These are phyloP conservation scores for Euphysa ruthae DNA, from an alignment of 30 jellyfish, hydroid and myxozoan species.

Conservation along the genomic window DNA sequence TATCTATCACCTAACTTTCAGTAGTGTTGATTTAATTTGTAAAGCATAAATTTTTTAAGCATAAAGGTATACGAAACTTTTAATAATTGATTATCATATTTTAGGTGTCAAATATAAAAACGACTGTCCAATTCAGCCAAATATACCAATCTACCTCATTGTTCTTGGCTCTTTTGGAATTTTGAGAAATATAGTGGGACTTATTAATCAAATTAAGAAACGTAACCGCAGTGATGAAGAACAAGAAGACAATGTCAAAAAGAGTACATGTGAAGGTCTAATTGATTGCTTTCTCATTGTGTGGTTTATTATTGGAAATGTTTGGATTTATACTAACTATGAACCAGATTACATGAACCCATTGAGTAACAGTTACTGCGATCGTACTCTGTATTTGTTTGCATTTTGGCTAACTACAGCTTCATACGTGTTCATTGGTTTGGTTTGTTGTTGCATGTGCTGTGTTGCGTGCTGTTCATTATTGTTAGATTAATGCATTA, in stretches of 20 bases:
- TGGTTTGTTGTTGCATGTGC: slow-evolving; percentile 77
- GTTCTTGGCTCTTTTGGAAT: slow-evolving; percentile 85
- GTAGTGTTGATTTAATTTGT: no score
- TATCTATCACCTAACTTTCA: no score
- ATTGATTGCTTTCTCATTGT: slow-evolving; percentile 80
- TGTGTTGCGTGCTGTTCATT: slow-evolving; percentile 45
- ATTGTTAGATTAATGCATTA: not conserved
- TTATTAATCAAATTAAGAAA: slow-evolving; percentile 31
- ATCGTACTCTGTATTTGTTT: slow-evolving; percentile 58
- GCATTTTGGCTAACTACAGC: slow-evolving; percentile 93
- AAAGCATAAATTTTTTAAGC: no score
- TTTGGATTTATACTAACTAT: slow-evolving; percentile 79
- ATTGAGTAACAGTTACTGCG: slow-evolving; percentile 34
- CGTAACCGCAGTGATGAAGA: slow-evolving; percentile 21
- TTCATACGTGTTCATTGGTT: slow-evolving; percentile 45
- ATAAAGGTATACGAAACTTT: no score
- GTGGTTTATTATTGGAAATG: slow-evolving; percentile 93
- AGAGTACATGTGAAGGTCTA: slow-evolving; percentile 61
- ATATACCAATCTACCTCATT: slow-evolving; percentile 65
- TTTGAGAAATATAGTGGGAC: slow-evolving; percentile 52
- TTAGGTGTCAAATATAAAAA: slow-evolving; percentile 63
- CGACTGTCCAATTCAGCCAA: slow-evolving; percentile 58
- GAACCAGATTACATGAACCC: slow-evolving; percentile 39
- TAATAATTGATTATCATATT: no score
- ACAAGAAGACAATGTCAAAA: slow-evolving; percentile 42